These are phyloP conservation scores for Papilio dardanus DNA, from an alignment of 1,140 invertebrate species.

Conservation along the genomic window DNA sequence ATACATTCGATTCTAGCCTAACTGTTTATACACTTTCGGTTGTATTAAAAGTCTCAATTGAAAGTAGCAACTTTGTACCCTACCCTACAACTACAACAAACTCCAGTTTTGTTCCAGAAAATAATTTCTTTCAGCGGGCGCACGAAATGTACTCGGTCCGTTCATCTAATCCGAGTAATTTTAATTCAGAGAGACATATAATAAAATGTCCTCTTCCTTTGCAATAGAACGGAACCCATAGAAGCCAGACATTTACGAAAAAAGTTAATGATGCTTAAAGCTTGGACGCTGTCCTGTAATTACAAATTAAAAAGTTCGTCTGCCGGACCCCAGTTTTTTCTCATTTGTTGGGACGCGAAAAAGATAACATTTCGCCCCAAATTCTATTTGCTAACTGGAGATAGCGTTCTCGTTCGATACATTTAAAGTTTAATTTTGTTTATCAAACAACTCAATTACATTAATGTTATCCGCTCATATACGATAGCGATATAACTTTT, in stretches of 20 bases:
- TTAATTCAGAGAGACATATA: conserved; percentile 51
- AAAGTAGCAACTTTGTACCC: too few relatives aligned
- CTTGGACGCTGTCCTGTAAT: conserved; percentile 78
- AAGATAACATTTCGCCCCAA: conserved; percentile 78
- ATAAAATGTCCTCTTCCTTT: conserved; percentile 55
- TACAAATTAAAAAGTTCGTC: conserved; percentile 81
- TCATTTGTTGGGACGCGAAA: conserved; percentile 76
- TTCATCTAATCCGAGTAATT: conserved; percentile 34
- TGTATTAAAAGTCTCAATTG: too few relatives aligned
- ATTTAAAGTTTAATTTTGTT: conserved; percentile 52
- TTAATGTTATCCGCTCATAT: conserved; percentile 71
- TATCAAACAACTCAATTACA: conserved; percentile 62
- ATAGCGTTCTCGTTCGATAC: conserved; percentile 44
- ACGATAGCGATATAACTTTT: conserved; percentile 61
- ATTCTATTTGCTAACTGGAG: conserved; percentile 46
- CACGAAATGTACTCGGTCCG: conserved; percentile 6
- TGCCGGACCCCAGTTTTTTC: conserved; percentile 76
- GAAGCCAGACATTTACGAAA: conserved; percentile 65
- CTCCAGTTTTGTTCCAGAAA: not conserved
- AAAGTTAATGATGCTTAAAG: conserved; percentile 81
- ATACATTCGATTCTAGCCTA: too few relatives aligned
- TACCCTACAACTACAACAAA: not conserved
- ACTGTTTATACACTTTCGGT: too few relatives aligned
- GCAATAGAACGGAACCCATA: conserved; percentile 54
- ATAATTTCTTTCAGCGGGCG: not conserved